Percentiles rank a stretch among this genome's conserved stretches.
Evolutionary conservation across 2,888 invertebrate species (phyloP).

Genomic region (Philonicus albiceps): DNA sequence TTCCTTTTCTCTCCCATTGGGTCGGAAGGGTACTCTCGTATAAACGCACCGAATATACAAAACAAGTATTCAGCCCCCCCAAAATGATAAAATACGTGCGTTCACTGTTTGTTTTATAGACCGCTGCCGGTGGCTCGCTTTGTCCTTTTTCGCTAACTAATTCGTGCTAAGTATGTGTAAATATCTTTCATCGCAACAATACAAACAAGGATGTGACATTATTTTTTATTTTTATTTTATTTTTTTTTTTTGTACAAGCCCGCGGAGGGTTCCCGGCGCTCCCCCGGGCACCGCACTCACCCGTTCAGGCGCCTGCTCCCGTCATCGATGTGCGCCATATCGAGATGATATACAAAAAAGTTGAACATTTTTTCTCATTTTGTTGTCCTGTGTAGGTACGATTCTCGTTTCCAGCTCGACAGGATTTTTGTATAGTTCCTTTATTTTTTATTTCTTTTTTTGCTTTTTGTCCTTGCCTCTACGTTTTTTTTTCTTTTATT

Average conservation of each 20-base stretch:
- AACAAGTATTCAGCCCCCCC: neutral
- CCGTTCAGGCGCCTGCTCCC: neutral
- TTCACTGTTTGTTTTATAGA: conserved; percentile 36
- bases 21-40: neutral
- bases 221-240: neutral
- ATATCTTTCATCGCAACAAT: neutral
- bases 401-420: conserved; percentile 4
- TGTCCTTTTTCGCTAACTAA: conserved; percentile 3
- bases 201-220: neutral
- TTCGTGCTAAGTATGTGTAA: conserved; percentile 17
- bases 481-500: neutral
- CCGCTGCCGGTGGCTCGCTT: neutral
- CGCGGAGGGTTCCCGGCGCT: neutral
- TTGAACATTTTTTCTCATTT: conserved; percentile 23
- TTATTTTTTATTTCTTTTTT: no score
- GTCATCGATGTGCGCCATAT: neutral
- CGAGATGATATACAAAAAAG: conserved; percentile 27
- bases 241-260: no score
- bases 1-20: neutral
- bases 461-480: neutral
- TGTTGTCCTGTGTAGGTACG: conserved; percentile 24
- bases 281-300: neutral
- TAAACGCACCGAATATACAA: neutral
- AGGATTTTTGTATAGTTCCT: neutral
- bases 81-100: conserved; percentile 19